These are phyloP conservation scores for Seladonia tumulorum DNA, from an alignment of 2,888 invertebrate species.

Conservation along the genomic window DNA sequence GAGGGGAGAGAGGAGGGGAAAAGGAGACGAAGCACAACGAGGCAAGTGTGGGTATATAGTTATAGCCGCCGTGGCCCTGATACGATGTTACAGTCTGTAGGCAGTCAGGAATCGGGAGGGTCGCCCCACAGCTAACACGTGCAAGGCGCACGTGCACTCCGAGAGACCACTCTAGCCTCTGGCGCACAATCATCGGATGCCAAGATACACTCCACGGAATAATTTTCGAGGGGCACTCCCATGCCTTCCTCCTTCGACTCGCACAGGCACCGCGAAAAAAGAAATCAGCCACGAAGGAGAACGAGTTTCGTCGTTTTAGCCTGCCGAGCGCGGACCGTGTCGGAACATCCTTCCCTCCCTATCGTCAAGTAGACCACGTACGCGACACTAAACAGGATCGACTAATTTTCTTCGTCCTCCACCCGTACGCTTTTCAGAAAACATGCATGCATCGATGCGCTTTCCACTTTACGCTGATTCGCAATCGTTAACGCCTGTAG, in stretches of 20 bases:
- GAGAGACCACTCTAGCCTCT: slow-evolving; percentile 81
- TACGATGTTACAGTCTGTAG: slow-evolving; percentile 81
- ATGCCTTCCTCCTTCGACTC: slow-evolving; percentile 57
- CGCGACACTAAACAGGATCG: background rate
- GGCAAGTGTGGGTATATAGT: slow-evolving; percentile 71
- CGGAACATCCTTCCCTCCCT: slow-evolving; percentile 21
- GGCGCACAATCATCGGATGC: slow-evolving; percentile 83
- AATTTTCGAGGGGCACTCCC: slow-evolving; percentile 79
- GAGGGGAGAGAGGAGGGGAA: slow-evolving; percentile 24
- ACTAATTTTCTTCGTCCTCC: background rate
- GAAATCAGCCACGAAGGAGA: slow-evolving; percentile 56
- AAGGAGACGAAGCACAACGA: slow-evolving; percentile 55
- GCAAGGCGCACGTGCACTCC: slow-evolving; percentile 83
- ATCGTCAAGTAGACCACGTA: background rate
- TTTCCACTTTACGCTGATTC: background rate
- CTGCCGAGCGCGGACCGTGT: background rate
- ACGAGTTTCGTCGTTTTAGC: slow-evolving; percentile 55
- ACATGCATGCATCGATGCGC: too few relatives aligned
- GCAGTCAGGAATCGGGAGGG: slow-evolving; percentile 81
- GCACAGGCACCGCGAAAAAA: slow-evolving; percentile 45
- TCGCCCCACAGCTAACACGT: slow-evolving; percentile 83
- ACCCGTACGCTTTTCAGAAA: background rate
- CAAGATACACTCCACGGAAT: slow-evolving; percentile 82
- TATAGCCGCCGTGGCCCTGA: slow-evolving; percentile 77
- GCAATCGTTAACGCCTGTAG: background rate